These are phyloP conservation scores for Dione juno DNA, from an alignment of 2,888 invertebrate genomes.

Conservation along the genomic window DNA sequence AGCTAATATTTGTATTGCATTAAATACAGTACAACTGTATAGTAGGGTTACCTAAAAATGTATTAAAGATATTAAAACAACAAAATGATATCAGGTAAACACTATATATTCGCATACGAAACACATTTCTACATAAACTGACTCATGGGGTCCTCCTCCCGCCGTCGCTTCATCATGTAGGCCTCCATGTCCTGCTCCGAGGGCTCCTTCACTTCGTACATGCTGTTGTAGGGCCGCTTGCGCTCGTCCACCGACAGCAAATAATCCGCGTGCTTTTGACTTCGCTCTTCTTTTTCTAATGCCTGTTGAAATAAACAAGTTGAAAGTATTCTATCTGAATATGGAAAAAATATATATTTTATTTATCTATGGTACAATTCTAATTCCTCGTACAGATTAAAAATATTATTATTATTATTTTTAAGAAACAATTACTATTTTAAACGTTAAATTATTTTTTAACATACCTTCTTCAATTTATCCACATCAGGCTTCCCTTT, in stretches of 20 bases:
- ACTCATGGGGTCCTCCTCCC: constrained; percentile 97
- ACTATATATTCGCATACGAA: constrained; percentile 20
- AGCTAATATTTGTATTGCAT: too few species aligned
- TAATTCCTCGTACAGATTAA: too few species aligned
- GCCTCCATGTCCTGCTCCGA: constrained; percentile 97
- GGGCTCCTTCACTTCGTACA: constrained; percentile 92
- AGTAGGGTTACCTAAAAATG: too few species aligned
- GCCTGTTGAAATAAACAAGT: constrained; percentile 81
- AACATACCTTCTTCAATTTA: constrained; percentile 80
- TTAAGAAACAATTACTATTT: too few species aligned
- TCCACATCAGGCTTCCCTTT: constrained; percentile 81
- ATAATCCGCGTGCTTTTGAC: constrained; percentile 84
- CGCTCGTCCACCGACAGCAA: constrained; percentile 91
- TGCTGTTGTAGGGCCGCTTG: constrained; percentile 96
- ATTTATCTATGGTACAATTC: too few species aligned
- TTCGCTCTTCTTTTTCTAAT: constrained; percentile 85
- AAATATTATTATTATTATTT: too few species aligned
- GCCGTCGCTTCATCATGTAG: constrained; percentile 91
- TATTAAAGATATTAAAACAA: constrained; percentile 9
- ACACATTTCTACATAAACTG: constrained; percentile 81
- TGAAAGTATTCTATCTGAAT: too few species aligned
- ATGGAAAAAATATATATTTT: too few species aligned
- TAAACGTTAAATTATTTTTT: too few species aligned
- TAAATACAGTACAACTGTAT: too few species aligned
- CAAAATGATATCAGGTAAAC: neutral